Percentiles rank a stretch among this genome's conserved stretches.
Evolutionary conservation across 2,797 vertebrate species (phyloP).

Genomic region (Dromococcyx pavoninus): DNA sequence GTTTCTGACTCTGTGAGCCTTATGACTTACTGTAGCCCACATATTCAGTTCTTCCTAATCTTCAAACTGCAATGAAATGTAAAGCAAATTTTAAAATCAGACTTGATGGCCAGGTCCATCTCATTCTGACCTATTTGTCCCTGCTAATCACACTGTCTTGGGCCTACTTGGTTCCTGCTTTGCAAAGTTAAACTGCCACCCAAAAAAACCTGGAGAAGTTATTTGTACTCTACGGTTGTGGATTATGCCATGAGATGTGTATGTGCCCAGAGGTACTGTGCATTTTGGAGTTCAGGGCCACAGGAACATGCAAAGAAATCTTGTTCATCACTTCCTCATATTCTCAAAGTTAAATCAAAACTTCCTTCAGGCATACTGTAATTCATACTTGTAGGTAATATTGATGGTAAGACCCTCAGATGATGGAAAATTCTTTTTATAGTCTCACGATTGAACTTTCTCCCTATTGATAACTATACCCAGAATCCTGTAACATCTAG

Average conservation of each 20-base stretch:
- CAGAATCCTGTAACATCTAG: neutral
- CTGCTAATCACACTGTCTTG: neutral
- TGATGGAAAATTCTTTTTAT: neutral
- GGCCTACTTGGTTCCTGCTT: neutral
- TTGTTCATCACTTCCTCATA: neutral
- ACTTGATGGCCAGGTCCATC: neutral
- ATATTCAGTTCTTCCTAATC: neutral
- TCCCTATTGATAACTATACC: neutral
- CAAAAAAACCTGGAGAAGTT: neutral
- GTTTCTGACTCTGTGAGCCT: neutral
- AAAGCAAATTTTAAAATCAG: neutral
- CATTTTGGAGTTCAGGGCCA: neutral
- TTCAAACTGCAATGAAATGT: neutral
- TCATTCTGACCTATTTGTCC: neutral
- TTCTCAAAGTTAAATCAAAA: neutral
- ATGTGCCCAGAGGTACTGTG: neutral
- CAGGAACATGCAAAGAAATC: neutral
- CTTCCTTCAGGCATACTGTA: neutral
- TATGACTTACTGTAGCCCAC: neutral
- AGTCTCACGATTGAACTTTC: neutral
- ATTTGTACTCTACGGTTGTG: neutral
- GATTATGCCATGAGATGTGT: neutral
- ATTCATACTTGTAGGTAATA: neutral
- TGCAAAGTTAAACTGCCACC: neutral
- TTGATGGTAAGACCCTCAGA: neutral